Conservation (phyloP, 2,113 vertebrate species). For the Chaetura pelagica region DNA sequence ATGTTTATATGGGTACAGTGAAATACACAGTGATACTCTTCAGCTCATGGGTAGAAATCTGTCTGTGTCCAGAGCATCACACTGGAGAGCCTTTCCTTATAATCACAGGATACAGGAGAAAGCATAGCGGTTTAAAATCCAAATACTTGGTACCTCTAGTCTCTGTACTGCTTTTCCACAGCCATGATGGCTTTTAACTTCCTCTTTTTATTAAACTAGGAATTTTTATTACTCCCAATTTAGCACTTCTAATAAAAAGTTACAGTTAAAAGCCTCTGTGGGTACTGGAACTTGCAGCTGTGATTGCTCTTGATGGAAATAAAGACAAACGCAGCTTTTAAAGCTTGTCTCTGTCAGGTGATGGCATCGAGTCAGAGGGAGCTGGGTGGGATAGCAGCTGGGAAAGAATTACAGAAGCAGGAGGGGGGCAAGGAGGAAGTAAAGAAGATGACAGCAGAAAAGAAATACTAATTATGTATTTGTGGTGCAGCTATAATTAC, state of each 20-base stretch:
- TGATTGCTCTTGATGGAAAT: constrained; percentile 59
- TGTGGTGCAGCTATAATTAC: not conserved
- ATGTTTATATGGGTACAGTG: not conserved
- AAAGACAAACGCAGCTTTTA: constrained; percentile 10
- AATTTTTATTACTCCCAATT: constrained; percentile 56
- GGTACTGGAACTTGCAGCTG: constrained; percentile 41
- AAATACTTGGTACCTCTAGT: not conserved
- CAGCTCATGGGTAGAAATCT: not conserved
- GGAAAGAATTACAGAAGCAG: constrained; percentile 14
- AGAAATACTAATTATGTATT: not conserved
- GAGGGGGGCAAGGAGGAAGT: not conserved
- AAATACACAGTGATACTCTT: not conserved
- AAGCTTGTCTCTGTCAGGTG: not conserved
- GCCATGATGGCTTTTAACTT: constrained; percentile 12
- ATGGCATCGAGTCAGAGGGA: not conserved
- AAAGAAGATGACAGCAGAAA: not conserved
- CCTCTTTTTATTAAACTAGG: constrained; percentile 52
- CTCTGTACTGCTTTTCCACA: not conserved
- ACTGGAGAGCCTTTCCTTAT: not conserved
- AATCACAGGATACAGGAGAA: not conserved
- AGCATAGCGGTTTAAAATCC: not conserved
- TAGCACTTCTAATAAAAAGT: constrained; percentile 65
- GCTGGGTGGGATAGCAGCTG: not conserved
- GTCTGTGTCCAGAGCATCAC: not conserved
- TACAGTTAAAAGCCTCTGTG: constrained; percentile 47